A percentile compares a stretch with the other conserved stretches of the same genome.
phyloP scores from a whole-genome alignment of 2,113 vertebrate species.

The Antechinus flavipes region DNA sequence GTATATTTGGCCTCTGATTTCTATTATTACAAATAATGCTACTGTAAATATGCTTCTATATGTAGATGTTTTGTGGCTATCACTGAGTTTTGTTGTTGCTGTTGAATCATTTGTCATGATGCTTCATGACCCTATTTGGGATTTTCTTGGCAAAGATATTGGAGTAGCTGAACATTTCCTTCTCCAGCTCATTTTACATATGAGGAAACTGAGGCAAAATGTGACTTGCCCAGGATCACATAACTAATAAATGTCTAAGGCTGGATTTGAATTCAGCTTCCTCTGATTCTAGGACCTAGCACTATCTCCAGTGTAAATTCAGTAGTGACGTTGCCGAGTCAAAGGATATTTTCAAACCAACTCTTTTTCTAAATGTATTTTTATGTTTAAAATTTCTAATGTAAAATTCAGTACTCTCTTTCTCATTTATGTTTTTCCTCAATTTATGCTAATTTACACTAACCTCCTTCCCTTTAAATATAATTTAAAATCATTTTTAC shows the following conservation, averaged over 20 bases:
- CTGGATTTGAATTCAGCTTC: background rate
- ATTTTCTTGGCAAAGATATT: background rate
- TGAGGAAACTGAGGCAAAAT: background rate
- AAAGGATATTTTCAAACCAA: background rate
- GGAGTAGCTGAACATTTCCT: background rate
- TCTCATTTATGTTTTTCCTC: background rate
- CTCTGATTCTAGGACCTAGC: too few relatives aligned
- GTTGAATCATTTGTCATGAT: background rate
- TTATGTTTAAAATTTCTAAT: background rate
- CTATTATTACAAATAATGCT: background rate
- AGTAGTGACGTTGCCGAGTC: background rate
- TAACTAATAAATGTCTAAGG: background rate
- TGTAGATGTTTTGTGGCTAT: background rate
- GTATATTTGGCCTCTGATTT: background rate
- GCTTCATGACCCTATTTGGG: background rate
- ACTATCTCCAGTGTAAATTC: background rate
- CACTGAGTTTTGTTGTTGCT: background rate
- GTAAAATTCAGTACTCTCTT: background rate
- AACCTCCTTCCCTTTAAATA: background rate
- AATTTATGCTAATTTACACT: background rate
- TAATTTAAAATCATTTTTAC: constrained; percentile 15
- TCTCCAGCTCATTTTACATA: background rate
- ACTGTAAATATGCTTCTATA: background rate
- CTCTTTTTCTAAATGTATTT: background rate
- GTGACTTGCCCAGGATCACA: background rate